These are phyloP conservation scores for Hyalella azteca DNA, from an alignment of 2,888 invertebrate genomes.

Conservation along the genomic window DNA sequence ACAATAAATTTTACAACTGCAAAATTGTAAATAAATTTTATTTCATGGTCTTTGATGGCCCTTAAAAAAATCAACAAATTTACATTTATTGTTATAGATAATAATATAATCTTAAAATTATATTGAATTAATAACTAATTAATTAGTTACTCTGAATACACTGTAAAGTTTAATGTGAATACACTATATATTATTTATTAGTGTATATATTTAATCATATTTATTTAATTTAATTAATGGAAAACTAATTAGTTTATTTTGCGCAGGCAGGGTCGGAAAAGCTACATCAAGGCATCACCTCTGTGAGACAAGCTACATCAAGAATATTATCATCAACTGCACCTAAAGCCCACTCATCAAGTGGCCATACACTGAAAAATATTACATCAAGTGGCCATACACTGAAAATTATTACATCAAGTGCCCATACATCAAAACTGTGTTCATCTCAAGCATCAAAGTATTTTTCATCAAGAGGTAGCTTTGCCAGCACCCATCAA, in stretches of 20 bases:
- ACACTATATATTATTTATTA: not conserved
- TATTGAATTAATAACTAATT: no score
- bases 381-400: not conserved
- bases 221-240: no score
- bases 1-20: no score
- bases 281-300: not conserved
- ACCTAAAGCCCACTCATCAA: no score
- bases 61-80: no score
- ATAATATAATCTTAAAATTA: not conserved
- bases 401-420: not conserved
- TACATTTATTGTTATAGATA: not conserved
- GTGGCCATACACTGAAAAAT: not conserved
- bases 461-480: not conserved
- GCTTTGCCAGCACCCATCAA: not conserved
- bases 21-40: no score
- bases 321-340: not conserved
- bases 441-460: not conserved
- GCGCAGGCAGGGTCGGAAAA: not conserved
- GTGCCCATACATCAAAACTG: not conserved
- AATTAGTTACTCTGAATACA: not conserved
- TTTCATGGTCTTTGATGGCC: not conserved
- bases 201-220: not conserved
- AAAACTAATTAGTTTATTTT: no score
- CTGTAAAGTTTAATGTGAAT: no score
- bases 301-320: not conserved